Evolutionary conservation across 2,797 vertebrate species (phyloP).

Genomic region (Manis crassicaudata): DNA sequence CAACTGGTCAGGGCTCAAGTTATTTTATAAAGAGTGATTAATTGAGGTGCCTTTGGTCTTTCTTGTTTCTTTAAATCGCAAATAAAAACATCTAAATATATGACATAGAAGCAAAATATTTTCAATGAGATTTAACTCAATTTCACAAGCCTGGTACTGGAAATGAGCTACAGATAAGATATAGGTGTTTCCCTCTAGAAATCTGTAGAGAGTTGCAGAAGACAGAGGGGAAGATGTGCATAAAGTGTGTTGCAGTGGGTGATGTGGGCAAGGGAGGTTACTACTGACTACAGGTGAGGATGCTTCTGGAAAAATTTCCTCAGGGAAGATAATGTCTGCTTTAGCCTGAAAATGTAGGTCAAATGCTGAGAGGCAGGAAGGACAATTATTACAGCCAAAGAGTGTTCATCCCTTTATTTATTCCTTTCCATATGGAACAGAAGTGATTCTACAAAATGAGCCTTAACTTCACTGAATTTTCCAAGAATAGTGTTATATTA

Average conservation of each 20-base stretch:
- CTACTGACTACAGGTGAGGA: not conserved
- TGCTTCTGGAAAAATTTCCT: not conserved
- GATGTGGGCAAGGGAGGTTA: not conserved
- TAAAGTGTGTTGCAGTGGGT: not conserved
- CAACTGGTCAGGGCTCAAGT: not conserved
- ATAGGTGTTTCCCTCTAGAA: not conserved
- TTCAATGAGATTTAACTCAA: not conserved
- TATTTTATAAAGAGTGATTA: not conserved
- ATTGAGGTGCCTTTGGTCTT: not conserved
- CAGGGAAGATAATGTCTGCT: not conserved
- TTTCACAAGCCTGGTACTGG: not conserved
- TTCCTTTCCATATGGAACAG: not conserved
- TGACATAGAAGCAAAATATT: not conserved
- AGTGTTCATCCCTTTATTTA: not conserved
- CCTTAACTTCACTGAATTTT: constrained; percentile 10
- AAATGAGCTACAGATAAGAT: not conserved
- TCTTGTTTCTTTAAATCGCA: not conserved
- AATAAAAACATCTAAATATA: not conserved
- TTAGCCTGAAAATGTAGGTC: not conserved
- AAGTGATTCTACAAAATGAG: constrained; percentile 4
- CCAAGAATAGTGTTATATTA: not conserved
- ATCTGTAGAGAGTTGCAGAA: not conserved
- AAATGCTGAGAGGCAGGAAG: not conserved
- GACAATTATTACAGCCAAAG: not conserved
- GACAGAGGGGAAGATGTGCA: not conserved